These are phyloP conservation scores for Dreissena polymorpha DNA, from an alignment of 1,140 invertebrate species.

Conservation along the genomic window DNA sequence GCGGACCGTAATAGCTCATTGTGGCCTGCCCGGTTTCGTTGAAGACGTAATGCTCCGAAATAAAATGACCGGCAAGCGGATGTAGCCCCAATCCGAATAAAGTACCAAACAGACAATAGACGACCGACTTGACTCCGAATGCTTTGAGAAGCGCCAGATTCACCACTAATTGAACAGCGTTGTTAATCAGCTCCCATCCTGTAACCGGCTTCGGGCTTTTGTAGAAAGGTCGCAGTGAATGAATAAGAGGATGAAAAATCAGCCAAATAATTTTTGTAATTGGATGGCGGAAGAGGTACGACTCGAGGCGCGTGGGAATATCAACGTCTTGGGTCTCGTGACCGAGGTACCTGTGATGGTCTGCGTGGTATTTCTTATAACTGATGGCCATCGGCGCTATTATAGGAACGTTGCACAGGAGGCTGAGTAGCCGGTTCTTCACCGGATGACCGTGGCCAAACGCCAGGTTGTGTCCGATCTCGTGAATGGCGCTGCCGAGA, in stretches of 20 bases:
- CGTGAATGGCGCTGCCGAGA: conserved; percentile 77
- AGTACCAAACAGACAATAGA: conserved; percentile 93
- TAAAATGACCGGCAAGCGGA: conserved; percentile 98
- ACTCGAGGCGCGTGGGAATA: conserved; percentile 76
- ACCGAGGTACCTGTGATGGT: conserved; percentile 78
- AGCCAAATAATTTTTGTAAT: conserved; percentile 77
- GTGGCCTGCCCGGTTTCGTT: conserved; percentile 97
- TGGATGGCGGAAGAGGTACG: conserved; percentile 74
- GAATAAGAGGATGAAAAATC: conserved; percentile 74
- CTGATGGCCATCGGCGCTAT: conserved; percentile 78
- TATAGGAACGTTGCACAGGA: conserved; percentile 78
- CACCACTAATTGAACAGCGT: conserved; percentile 91
- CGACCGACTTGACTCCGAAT: conserved; percentile 88
- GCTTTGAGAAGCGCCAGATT: conserved; percentile 89
- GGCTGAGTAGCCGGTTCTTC: conserved; percentile 75
- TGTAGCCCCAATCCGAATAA: conserved; percentile 97
- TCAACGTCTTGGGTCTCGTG: conserved; percentile 77
- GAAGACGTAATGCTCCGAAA: conserved; percentile 99
- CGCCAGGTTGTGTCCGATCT: conserved; percentile 79
- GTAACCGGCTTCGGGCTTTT: conserved; percentile 89
- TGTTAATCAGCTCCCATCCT: conserved; percentile 90
- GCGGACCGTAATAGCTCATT: conserved; percentile 97
- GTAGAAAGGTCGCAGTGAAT: conserved; percentile 75
- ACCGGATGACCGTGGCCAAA: conserved; percentile 75
- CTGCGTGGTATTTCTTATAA: conserved; percentile 79